Base-by-base conservation (phyloP, 1,140 invertebrate species). In the Euura lappo region DNA sequence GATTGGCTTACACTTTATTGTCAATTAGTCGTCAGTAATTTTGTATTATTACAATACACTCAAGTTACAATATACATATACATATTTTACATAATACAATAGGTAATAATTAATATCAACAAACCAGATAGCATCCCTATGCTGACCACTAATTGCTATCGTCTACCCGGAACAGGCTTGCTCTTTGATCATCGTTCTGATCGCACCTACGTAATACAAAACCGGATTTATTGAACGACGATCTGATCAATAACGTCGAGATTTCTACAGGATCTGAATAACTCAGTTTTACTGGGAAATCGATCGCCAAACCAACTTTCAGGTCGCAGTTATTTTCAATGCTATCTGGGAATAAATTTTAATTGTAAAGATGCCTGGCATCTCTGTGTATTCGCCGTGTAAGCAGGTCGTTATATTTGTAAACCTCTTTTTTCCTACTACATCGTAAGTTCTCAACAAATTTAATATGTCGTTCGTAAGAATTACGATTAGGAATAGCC, bases 71-170 rank as follows among this genome's bases (percentile, higher is more conserved):
- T 86, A 78, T 86, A 87, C 82, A 85, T n/a, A 60, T 86, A 88
- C 84, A 87, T 86, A 86, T 85, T 86, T 87, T 86, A 86, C 84
- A 88, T 85, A 83, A 86, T 86, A 79, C 79, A 80, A 82, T 76
- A 68, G 13, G 6, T 82, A 82, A 84, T 85, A 84, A 85, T 84
- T 28, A 60, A 60, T 80, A 84, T 82, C 83, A 87, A 87, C 82
- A 86, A 87, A 86, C 81, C 84, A 86, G 81, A 85, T 74, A 80
- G 77, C 79, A 84, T 76, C 80, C 81, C 81, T 75, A 76, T 81
- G 78, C 73, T 73, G 7, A 44, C 70, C 69, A 28, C 75, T 82
- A 84, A 78, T 76, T 72, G 72, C 28, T 11, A 70, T 28, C 69
- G n/a, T 65, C 51, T 70, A 68, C 44, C 28, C 28, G 45, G 44